A percentile compares a stretch with the other conserved stretches of the same genome.
These are phyloP conservation scores for Actinostola sp. DNA, from an alignment of 92 coral and sea anemone genomes.

Conservation along the genomic window DNA sequence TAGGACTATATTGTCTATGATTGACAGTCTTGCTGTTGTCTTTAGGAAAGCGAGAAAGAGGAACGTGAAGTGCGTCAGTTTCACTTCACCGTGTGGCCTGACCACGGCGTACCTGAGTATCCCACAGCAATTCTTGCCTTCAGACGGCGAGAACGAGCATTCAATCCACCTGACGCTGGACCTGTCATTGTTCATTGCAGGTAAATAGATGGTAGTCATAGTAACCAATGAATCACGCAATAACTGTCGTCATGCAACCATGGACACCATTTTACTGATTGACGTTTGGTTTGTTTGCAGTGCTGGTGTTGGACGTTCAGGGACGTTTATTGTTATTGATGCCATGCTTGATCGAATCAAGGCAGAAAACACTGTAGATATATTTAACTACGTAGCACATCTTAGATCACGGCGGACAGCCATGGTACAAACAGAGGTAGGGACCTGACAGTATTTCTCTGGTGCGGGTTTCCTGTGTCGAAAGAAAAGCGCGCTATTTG, in stretches of 20 bases:
- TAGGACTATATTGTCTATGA: not conserved
- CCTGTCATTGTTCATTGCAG: constrained; percentile 93
- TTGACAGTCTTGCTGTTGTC: not conserved
- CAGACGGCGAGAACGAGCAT: constrained; percentile 91
- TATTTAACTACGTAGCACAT: constrained; percentile 90
- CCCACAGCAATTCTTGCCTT: constrained; percentile 95
- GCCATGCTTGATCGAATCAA: constrained; percentile 87
- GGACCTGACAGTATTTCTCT: not conserved
- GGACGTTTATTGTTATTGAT: constrained; percentile 92
- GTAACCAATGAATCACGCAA: not conserved
- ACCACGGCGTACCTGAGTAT: constrained; percentile 99
- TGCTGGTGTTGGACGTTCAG: constrained; percentile 99
- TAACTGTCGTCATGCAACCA: too few relatives aligned
- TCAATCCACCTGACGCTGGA: constrained; percentile 91
- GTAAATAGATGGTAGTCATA: constrained; percentile 33
- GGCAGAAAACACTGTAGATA: constrained; percentile 76
- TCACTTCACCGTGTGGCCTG: constrained; percentile 99
- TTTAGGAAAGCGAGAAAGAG: constrained; percentile 91
- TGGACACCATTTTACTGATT: too few relatives aligned
- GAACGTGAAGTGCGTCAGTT: constrained; percentile 97
- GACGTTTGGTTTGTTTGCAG: constrained; percentile 29
- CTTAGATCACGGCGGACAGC: constrained; percentile 82
- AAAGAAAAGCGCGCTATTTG: too few relatives aligned
- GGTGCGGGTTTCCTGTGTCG: too few relatives aligned
- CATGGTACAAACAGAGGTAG: constrained; percentile 99